phyloP scores from a whole-genome alignment of 2,888 invertebrate species.

The Nowickia ferox region DNA sequence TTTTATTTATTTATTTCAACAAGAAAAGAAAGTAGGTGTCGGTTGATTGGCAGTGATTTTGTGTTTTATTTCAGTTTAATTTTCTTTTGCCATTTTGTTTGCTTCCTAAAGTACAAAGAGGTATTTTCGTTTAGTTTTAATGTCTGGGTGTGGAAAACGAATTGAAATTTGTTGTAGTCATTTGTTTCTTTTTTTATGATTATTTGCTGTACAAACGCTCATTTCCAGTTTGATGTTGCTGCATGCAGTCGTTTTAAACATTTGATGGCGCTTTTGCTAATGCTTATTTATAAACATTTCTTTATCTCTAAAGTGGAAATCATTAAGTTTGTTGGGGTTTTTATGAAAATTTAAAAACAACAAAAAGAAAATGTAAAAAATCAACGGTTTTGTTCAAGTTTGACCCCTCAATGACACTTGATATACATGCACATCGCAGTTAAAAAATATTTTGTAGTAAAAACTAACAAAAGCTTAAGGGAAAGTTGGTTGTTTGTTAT shows the following conservation, averaged over 20 bases:
- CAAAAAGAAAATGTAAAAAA: background rate
- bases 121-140: conserved; percentile 43
- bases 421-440: conserved; percentile 9
- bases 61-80: conserved; percentile 56
- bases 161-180: conserved; percentile 58
- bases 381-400: conserved; percentile 50
- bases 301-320: conserved; percentile 50
- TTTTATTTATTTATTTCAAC: conserved; percentile 19
- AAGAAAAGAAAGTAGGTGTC: conserved; percentile 68
- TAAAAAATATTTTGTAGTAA: background rate
- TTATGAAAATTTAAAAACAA: conserved; percentile 7
- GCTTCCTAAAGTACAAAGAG: conserved; percentile 16
- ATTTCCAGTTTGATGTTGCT: conserved; percentile 9
- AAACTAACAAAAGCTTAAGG: background rate
- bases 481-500: background rate
- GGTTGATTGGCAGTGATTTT: conserved; percentile 67
- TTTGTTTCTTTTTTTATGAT: conserved; percentile 5
- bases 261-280: conserved; percentile 18
- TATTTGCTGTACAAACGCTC: conserved; percentile 19
- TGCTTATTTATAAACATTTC: conserved; percentile 24
- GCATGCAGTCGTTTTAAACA: background rate
- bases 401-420: conserved; percentile 70
- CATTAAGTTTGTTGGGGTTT: background rate
- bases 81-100: conserved; percentile 29
- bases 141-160: conserved; percentile 65